These are phyloP conservation scores for Genyomyrus donnyi DNA, from an alignment of 2,113 vertebrate genomes.

Conservation along the genomic window DNA sequence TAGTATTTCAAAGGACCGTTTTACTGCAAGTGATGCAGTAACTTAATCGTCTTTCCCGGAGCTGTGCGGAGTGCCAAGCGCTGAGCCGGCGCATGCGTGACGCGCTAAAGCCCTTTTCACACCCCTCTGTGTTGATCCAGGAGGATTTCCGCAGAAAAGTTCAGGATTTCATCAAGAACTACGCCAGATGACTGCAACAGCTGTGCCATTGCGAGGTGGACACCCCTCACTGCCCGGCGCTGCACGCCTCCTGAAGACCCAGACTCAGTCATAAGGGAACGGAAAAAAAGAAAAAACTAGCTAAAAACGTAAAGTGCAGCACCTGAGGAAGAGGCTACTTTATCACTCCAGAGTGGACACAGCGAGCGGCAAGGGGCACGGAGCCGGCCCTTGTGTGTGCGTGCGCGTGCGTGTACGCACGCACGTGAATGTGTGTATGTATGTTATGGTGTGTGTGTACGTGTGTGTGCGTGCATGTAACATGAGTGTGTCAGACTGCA, in stretches of 20 bases:
- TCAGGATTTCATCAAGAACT: slow-evolving; percentile 88
- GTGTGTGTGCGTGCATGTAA: neutral
- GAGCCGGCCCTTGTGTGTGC: neutral
- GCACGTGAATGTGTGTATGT: neutral
- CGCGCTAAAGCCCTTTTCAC: neutral
- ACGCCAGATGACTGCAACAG: slow-evolving; percentile 72
- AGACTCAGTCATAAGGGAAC: neutral
- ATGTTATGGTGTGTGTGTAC: neutral
- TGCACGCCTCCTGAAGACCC: neutral
- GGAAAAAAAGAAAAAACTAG: neutral
- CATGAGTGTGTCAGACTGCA: neutral
- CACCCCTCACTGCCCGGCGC: neutral
- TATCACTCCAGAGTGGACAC: neutral
- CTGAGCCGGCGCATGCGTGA: neutral
- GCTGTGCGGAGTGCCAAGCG: neutral
- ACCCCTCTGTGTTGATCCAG: slow-evolving; percentile 42
- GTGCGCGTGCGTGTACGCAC: neutral
- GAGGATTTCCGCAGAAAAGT: slow-evolving; percentile 89
- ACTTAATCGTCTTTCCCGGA: neutral
- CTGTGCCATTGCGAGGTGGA: slow-evolving; percentile 23
- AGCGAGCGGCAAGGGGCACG: neutral
- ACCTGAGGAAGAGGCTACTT: neutral
- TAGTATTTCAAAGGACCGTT: neutral
- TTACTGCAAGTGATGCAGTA: neutral
- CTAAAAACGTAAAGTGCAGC: neutral